Conservation (phyloP, 1,140 invertebrate species). For the Rhynchophorus ferrugineus region DNA sequence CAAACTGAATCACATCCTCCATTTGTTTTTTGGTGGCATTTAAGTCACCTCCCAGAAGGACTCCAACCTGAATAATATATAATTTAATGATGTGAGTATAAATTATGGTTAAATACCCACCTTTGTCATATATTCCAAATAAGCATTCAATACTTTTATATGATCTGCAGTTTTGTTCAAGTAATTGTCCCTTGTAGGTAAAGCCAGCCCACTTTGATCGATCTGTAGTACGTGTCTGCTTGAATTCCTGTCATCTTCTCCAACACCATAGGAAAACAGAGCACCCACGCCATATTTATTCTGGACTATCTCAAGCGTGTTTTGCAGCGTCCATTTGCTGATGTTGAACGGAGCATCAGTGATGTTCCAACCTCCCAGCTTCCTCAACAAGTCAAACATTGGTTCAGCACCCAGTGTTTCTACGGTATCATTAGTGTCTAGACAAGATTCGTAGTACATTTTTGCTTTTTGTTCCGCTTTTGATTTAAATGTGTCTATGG, state of each 20-base stretch:
- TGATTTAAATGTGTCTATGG: conserved; percentile 54
- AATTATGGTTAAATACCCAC: too few relatives aligned
- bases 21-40: conserved; percentile 64
- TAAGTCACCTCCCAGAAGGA: conserved; percentile 77
- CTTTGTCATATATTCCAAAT: conserved; percentile 88
- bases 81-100: too few relatives aligned
- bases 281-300: conserved; percentile 83
- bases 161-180: conserved; percentile 77
- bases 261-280: conserved; percentile 84
- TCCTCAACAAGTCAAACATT: conserved; percentile 64
- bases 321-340: conserved; percentile 65
- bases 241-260: conserved; percentile 90
- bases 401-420: conserved; percentile 76
- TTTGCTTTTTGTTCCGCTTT: conserved; percentile 84
- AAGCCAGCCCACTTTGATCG: conserved; percentile 83
- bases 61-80: conserved; percentile 73
- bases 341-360: conserved; percentile 47
- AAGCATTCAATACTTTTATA: conserved; percentile 73
- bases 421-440: conserved; percentile 87
- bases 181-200: conserved; percentile 87
- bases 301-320: conserved; percentile 69
- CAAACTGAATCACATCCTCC: conserved; percentile 77
- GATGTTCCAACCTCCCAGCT: conserved; percentile 59
- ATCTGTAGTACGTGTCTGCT: conserved; percentile 81
- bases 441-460: conserved; percentile 85